Percentiles rank a stretch among this genome's conserved stretches.
Evolutionary conservation across 2,797 vertebrate species (phyloP).

Genomic region (Parauchenoglanis ngamensis): DNA sequence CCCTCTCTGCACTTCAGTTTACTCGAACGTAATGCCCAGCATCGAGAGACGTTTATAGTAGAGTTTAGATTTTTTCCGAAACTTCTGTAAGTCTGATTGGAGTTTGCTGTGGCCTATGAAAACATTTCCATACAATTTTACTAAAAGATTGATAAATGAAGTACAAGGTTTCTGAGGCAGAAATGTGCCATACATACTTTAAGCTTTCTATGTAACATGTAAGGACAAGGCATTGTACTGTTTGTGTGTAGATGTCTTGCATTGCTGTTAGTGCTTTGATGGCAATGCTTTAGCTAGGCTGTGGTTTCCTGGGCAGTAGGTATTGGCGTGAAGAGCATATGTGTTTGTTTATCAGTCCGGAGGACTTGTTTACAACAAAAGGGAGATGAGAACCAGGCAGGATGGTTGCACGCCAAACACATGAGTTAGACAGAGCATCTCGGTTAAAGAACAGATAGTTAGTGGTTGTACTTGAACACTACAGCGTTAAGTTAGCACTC

Average conservation of each 20-base stretch:
- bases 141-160: not conserved
- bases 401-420: conserved; percentile 22
- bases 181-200: not conserved
- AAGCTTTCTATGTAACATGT: not conserved
- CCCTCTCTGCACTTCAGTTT: conserved; percentile 3
- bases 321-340: conserved; percentile 35
- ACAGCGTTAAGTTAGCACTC: conserved; percentile 8
- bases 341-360: conserved; percentile 55
- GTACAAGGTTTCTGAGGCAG: not conserved
- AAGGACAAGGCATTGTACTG: not conserved
- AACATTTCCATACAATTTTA: not conserved
- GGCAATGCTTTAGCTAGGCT: conserved; percentile 11
- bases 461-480: conserved; percentile 8
- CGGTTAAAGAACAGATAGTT: not conserved
- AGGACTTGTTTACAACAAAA: conserved; percentile 48
- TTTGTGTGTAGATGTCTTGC: conserved; percentile 16
- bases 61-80: not conserved
- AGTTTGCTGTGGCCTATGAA: not conserved
- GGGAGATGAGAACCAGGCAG: conserved; percentile 49
- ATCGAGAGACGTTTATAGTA: not conserved
- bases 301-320: conserved; percentile 34
- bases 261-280: conserved; percentile 28
- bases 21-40: not conserved
- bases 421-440: conserved; percentile 1
- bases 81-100: not conserved